Conservation (phyloP, 2,797 vertebrate genomes). For the Cacajao melanocephalus region DNA sequence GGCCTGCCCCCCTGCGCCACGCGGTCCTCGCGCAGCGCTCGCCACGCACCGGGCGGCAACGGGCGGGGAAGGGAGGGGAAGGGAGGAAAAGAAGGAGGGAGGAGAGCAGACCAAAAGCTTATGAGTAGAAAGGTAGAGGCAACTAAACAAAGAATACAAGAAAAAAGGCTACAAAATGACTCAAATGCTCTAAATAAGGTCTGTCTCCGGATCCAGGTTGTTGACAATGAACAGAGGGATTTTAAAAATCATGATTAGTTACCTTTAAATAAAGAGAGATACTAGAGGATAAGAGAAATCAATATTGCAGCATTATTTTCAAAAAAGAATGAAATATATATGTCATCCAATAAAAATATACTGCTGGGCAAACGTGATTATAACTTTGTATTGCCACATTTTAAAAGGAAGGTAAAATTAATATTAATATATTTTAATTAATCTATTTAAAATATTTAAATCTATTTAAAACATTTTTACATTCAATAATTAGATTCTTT, state of each 20-base stretch:
- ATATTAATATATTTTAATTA: not conserved
- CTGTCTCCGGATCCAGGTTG: not conserved
- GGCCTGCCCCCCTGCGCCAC: too few relatives aligned
- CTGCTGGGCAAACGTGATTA: not conserved
- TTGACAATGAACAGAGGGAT: not conserved
- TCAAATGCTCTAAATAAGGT: not conserved
- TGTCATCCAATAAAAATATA: not conserved
- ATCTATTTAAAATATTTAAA: not conserved
- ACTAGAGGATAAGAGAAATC: not conserved
- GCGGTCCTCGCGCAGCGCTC: too few relatives aligned
- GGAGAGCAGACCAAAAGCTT: not conserved
- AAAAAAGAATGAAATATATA: not conserved
- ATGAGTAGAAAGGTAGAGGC: not conserved
- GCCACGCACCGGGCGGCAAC: too few relatives aligned
- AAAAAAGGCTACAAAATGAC: not conserved
- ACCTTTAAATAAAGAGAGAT: not conserved
- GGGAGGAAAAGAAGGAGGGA: too few relatives aligned
- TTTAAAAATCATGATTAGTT: not conserved
- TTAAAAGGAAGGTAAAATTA: not conserved
- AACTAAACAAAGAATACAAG: not conserved
- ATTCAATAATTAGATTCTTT: not conserved
- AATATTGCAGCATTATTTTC: not conserved
- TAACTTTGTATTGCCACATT: not conserved
- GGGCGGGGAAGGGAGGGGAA: fast-evolving
- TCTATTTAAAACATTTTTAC: not conserved